Base-by-base conservation (phyloP, 2,888 invertebrate genomes). In the Pinctada fucata region DNA sequence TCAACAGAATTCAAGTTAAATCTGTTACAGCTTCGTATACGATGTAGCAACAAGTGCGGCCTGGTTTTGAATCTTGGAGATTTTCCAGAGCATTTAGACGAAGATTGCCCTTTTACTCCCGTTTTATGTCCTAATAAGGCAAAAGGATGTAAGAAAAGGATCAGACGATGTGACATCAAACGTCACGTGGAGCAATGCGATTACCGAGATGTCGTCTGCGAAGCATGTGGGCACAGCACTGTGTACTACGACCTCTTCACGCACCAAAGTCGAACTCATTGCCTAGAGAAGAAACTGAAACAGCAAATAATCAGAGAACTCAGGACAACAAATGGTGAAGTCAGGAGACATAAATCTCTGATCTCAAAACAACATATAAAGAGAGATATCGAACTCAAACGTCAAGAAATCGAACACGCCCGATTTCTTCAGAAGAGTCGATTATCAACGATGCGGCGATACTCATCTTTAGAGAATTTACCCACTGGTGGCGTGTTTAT, bases 261-360 rank as follows among this genome's bases (percentile, higher is more conserved):
- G 3, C 89, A 89, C 72, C 89, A 88, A 79, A 88, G 85, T 79
- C 75, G 85, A 45, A 85, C 80, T 3, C 76, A 83, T 16, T 89
- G 89, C 76, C 79, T 89, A 68, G 88, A 88, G 78, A 84, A 84
- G 76, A 87, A 87, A 76, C 80, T 89, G 8, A 86, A 86, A 45
- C 88, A 89, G 71, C 87, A 88, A 72, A 81, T 89, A 13, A 86
- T 85, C 10, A 75, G 84, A 5, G 88, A 87, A 68, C 70, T 82
- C 8, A 83, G 85, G 68, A 79, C 67, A 2, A 78, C 84, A 1
- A 82, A 82, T 52, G 76, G 79, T 6, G 86, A 86, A 64, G 84
- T 87, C 1, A 83, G 81, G 58, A 79, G 77, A 74, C 88, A 88
- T 75, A 75, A 86, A 3, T 80, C 83, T 45, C 78, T 79, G 71